Percentiles rank a stretch among this genome's conserved stretches.
Conservation (phyloP, 1,140 invertebrate species). For the Tetragonula clypearis region DNA sequence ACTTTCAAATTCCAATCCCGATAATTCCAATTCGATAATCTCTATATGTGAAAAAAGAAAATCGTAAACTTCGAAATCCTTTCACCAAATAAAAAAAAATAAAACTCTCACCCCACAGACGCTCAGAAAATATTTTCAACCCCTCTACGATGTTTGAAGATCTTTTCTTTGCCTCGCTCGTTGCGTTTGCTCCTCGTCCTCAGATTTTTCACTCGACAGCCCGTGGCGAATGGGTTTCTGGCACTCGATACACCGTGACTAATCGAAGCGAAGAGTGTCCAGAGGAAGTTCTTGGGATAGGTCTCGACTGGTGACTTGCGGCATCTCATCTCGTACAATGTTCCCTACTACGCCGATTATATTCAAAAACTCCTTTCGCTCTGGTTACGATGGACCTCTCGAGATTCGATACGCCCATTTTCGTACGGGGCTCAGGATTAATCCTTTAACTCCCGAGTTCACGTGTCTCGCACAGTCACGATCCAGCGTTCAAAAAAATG, state of each 20-base stretch:
- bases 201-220: constrained; percentile 60
- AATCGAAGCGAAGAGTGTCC: constrained; percentile 59
- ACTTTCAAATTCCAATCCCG: no score
- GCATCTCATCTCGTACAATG: constrained; percentile 42
- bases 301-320: constrained; percentile 48
- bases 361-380: constrained; percentile 49
- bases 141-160: not conserved
- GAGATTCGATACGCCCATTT: constrained; percentile 62
- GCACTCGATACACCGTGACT: constrained; percentile 65
- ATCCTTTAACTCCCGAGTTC: not conserved
- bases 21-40: no score
- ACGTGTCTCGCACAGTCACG: not conserved
- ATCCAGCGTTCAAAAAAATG: not conserved
- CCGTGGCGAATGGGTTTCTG: constrained; percentile 68
- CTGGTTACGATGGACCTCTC: constrained; percentile 53
- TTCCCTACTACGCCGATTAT: constrained; percentile 43
- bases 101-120: not conserved
- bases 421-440: constrained; percentile 14
- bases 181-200: not conserved
- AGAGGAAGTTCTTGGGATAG: constrained; percentile 62
- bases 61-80: not conserved
- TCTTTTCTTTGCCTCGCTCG: constrained; percentile 28
- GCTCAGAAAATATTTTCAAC: not conserved
- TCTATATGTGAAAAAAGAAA: no score
- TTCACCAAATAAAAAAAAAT: no score